phyloP scores from a whole-genome alignment of 2,888 invertebrate species.

The Apamea epomidion region DNA sequence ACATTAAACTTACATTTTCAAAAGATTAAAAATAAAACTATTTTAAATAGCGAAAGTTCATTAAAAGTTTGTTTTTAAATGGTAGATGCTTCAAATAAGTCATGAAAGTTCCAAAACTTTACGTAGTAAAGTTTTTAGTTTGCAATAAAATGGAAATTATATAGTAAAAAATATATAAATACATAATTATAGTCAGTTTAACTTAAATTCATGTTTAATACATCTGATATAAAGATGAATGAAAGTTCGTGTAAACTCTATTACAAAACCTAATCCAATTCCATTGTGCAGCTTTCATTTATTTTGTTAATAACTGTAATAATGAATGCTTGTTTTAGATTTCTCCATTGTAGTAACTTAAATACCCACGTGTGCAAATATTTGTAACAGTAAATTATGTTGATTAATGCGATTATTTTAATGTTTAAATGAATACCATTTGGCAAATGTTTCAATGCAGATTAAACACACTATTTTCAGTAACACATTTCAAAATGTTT shows the following conservation, averaged over 20 bases:
- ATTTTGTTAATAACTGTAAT: constrained; percentile 32
- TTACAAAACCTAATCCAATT: constrained; percentile 30
- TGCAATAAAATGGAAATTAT: constrained; percentile 8
- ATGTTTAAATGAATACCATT: constrained; percentile 1
- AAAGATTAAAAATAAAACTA: background rate
- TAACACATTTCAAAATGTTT: background rate
- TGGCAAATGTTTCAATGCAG: background rate
- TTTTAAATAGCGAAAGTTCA: constrained; percentile 21
- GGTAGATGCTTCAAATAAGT: constrained; percentile 14
- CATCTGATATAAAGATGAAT: constrained; percentile 28
- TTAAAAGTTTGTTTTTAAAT: constrained; percentile 31
- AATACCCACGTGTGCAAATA: constrained; percentile 15
- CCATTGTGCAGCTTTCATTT: constrained; percentile 22
- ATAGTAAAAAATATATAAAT: background rate
- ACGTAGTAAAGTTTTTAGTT: background rate
- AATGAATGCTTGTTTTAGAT: constrained; percentile 35
- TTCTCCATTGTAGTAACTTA: constrained; percentile 24
- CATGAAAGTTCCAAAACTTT: constrained; percentile 13
- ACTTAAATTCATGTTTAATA: constrained; percentile 16
- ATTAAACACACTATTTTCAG: background rate
- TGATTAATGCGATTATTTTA: constrained; percentile 9
- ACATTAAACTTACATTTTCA: background rate
- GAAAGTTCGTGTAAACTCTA: constrained; percentile 15
- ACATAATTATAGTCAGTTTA: background rate
- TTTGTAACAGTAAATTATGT: background rate